A percentile compares a stretch with the other conserved stretches of the same genome.
phyloP scores from a whole-genome alignment of 2,797 vertebrate species.

The Phalanger gymnotis region DNA sequence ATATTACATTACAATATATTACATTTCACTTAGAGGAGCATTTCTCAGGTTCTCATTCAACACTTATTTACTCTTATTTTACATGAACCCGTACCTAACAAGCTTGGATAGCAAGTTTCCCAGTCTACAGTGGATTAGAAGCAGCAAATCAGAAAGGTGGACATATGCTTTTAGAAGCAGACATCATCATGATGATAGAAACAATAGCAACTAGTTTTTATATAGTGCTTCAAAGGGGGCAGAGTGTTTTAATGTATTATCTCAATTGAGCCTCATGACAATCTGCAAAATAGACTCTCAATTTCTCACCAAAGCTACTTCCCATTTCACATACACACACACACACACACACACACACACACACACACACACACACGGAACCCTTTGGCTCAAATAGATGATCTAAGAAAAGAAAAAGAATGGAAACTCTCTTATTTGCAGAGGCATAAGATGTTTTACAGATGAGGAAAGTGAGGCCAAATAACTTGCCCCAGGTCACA shows the following conservation, averaged over 20 bases:
- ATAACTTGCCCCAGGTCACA: background rate
- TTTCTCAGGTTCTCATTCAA: background rate
- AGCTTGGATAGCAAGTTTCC: background rate
- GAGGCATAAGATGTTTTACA: background rate
- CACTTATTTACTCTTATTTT: conserved; percentile 20
- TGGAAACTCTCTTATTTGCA: background rate
- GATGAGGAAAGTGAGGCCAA: background rate
- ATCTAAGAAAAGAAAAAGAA: background rate
- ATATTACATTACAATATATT: no score
- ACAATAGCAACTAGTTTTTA: background rate
- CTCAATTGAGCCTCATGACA: background rate
- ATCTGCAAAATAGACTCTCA: background rate
- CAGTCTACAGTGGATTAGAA: background rate
- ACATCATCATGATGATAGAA: background rate
- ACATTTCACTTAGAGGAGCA: background rate
- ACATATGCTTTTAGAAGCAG: background rate
- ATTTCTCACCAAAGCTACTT: conserved; percentile 39
- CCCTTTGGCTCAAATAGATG: background rate
- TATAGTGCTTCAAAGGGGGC: background rate
- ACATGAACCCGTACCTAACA: background rate
- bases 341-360: background rate
- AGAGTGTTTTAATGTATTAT: background rate
- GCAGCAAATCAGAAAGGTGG: background rate
- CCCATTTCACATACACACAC: background rate
- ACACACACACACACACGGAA: background rate